These are phyloP conservation scores for Sialis lutaria DNA, from an alignment of 2,888 invertebrate species.

Conservation along the genomic window DNA sequence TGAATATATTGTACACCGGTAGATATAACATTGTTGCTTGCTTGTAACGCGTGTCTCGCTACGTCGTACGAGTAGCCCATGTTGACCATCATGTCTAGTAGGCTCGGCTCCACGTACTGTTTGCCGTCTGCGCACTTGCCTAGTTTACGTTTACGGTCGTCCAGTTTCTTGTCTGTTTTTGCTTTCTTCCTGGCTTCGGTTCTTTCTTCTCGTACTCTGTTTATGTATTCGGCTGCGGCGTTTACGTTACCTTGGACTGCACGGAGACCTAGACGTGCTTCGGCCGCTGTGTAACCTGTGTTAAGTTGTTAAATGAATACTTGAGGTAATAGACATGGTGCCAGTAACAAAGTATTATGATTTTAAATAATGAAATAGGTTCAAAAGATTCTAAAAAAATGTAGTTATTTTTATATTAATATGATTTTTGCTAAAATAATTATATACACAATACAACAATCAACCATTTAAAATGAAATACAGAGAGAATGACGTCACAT, in stretches of 20 bases:
- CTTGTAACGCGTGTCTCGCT: slow-evolving; percentile 41
- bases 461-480: no score
- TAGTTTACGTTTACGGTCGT: slow-evolving; percentile 29
- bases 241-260: slow-evolving; percentile 38
- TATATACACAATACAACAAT: no score
- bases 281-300: slow-evolving; percentile 43
- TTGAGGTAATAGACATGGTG: no score
- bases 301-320: slow-evolving; percentile 3
- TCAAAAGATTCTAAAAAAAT: no score
- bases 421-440: no score
- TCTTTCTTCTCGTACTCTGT: slow-evolving; percentile 32
- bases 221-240: slow-evolving; percentile 46
- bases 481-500: no score
- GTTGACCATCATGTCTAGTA: slow-evolving; percentile 33
- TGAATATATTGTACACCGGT: slow-evolving; percentile 45
- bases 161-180: slow-evolving; percentile 27
- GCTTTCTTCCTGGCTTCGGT: slow-evolving; percentile 30
- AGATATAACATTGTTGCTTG: slow-evolving; percentile 49
- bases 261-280: slow-evolving; percentile 53
- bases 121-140: slow-evolving; percentile 43
- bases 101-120: slow-evolving; percentile 30
- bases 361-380: no score
- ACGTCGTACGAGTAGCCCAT: slow-evolving; percentile 52
- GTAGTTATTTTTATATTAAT: background rate
- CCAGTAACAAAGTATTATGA: no score